Evolutionary conservation across 1,140 invertebrate species (phyloP).

Genomic region (Sarcophaga bullata): DNA sequence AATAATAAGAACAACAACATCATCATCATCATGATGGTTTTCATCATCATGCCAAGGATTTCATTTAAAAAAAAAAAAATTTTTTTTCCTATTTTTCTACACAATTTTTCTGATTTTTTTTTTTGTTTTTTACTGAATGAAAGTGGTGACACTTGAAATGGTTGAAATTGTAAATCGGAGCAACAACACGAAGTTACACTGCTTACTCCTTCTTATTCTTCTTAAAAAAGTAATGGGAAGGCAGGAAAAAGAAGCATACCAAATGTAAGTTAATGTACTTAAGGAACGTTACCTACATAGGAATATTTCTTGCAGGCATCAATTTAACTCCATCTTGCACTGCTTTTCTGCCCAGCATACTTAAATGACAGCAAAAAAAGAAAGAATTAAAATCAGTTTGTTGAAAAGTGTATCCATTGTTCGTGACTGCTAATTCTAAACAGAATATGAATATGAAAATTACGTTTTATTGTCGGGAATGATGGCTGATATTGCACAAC

Average conservation of each 20-base stretch:
- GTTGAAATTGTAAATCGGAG: background rate
- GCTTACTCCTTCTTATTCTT: too few relatives aligned
- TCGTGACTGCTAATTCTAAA: slow-evolving; percentile 1
- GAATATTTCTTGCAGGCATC: background rate
- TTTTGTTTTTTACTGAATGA: too few relatives aligned
- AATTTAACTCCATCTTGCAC: background rate
- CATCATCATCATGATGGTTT: too few relatives aligned
- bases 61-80: too few relatives aligned
- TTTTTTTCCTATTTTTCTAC: too few relatives aligned
- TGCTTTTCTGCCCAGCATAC: background rate
- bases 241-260: background rate
- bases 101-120: too few relatives aligned
- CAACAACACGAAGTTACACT: background rate
- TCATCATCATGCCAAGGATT: too few relatives aligned
- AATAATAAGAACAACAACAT: too few relatives aligned
- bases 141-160: background rate
- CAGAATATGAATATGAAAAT: slow-evolving; percentile 13
- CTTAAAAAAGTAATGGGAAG: too few relatives aligned
- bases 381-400: background rate
- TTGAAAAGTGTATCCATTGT: background rate
- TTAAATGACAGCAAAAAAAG: too few relatives aligned
- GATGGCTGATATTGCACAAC: background rate
- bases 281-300: background rate
- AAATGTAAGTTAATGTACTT: background rate
- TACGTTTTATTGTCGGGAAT: slow-evolving; percentile 7